These are phyloP conservation scores for Craniophora ligustri DNA, from an alignment of 2,888 invertebrate genomes.

Conservation along the genomic window DNA sequence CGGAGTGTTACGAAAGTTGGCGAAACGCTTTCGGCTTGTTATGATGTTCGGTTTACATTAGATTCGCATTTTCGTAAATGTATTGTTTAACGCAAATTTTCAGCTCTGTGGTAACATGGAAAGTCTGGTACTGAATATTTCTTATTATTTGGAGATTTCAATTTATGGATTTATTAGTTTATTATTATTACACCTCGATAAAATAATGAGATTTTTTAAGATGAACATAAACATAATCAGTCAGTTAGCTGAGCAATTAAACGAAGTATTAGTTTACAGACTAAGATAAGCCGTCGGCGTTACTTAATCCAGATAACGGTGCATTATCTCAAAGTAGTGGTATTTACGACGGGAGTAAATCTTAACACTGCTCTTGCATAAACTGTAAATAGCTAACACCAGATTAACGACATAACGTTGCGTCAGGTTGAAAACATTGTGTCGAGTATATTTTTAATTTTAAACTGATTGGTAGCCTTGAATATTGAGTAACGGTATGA, in stretches of 20 bases:
- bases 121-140: conserved; percentile 1
- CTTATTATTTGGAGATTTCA: background rate
- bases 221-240: background rate
- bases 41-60: conserved; percentile 32
- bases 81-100: conserved; percentile 11
- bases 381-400: conserved; percentile 45
- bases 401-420: conserved; percentile 21
- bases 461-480: conserved; percentile 26
- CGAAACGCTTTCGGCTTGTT: conserved; percentile 30
- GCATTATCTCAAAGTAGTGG: conserved; percentile 38
- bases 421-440: conserved; percentile 28
- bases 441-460: conserved; percentile 42
- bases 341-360: conserved; percentile 53
- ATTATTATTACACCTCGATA: background rate
- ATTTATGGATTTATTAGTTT: background rate
- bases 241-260: conserved; percentile 19
- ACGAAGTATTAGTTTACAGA: conserved; percentile 21
- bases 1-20: conserved; percentile 38
- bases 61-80: conserved; percentile 19
- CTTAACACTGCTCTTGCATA: conserved; percentile 45
- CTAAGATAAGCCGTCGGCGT: conserved; percentile 27
- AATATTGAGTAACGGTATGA: conserved; percentile 22
- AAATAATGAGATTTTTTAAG: too few species aligned
- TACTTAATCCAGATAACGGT: conserved; percentile 43
- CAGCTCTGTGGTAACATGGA: conserved; percentile 9